Percentiles rank a stretch among this genome's conserved stretches.
Evolutionary conservation across 2,797 vertebrate species (phyloP).

Genomic region (Cynopterus sphinx): DNA sequence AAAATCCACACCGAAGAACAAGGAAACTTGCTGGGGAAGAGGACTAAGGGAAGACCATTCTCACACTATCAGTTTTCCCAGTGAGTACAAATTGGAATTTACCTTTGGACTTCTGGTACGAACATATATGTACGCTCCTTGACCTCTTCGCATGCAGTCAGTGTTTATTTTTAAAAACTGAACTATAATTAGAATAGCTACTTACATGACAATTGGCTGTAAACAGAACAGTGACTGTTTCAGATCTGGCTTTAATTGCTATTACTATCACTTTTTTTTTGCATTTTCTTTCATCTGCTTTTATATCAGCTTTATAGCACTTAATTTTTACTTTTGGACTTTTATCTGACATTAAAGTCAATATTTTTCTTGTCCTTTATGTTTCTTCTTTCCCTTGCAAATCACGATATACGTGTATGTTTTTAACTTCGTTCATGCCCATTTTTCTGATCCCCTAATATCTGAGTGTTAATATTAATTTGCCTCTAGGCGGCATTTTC

Average conservation of each 20-base stretch:
- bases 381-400: not conserved
- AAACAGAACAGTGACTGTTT: not conserved
- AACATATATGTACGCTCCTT: not conserved
- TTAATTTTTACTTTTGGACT: not conserved
- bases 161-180: not conserved
- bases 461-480: not conserved
- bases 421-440: not conserved
- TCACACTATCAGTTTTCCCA: not conserved
- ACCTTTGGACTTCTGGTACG: not conserved
- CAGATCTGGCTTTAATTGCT: not conserved
- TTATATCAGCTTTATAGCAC: not conserved
- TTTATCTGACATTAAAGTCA: not conserved
- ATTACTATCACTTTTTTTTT: not conserved
- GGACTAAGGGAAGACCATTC: not conserved
- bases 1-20: not conserved
- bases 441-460: not conserved
- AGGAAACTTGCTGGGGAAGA: not conserved
- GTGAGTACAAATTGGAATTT: slow-evolving; percentile 6
- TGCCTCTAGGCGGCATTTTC: not conserved
- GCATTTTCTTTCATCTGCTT: not conserved
- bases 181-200: not conserved
- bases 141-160: not conserved
- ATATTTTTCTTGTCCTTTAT: not conserved
- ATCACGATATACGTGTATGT: not conserved
- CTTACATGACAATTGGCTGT: not conserved